phyloP scores from a whole-genome alignment of 2,888 invertebrate genomes.

The Ormyrus rosae region DNA sequence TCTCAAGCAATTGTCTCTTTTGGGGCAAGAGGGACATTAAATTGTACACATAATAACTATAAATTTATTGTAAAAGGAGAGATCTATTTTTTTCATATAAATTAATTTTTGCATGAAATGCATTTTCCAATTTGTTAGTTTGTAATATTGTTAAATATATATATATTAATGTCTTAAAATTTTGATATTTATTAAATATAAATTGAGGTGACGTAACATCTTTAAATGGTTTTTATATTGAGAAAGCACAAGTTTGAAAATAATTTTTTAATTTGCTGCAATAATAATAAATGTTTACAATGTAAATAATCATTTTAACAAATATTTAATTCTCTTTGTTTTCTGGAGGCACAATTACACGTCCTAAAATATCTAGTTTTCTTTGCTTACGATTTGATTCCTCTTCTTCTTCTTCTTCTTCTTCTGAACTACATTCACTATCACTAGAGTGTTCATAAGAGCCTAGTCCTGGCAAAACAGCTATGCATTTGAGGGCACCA shows the following conservation, averaged over 20 bases:
- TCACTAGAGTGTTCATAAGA: constrained; percentile 85
- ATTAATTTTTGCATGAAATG: constrained; percentile 21
- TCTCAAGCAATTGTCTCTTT: constrained; percentile 90
- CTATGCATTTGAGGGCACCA: constrained; percentile 81
- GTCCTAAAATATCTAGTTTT: constrained; percentile 75
- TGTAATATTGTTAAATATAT: constrained; percentile 37
- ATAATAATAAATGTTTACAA: constrained; percentile 54
- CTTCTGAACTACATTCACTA: constrained; percentile 83
- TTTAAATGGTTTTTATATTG: constrained; percentile 19
- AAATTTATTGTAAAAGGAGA: constrained; percentile 33
- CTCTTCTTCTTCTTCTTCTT: constrained; percentile 83
- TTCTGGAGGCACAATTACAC: constrained; percentile 65
- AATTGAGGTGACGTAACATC: constrained; percentile 10
- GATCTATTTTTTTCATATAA: constrained; percentile 42
- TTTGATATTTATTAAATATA: constrained; percentile 45
- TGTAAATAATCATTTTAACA: constrained; percentile 51
- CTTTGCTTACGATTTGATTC: constrained; percentile 69
- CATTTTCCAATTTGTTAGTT: constrained; percentile 35
- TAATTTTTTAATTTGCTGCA: constrained; percentile 50
- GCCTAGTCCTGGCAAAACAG: constrained; percentile 90
- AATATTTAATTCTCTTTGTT: constrained; percentile 42
- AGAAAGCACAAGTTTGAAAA: constrained; percentile 27
- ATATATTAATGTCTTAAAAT: constrained; percentile 24
- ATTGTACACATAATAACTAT: constrained; percentile 42
- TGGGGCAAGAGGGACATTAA: constrained; percentile 84